phyloP scores from a whole-genome alignment of 2,888 invertebrate genomes.

The Hyles lineata region DNA sequence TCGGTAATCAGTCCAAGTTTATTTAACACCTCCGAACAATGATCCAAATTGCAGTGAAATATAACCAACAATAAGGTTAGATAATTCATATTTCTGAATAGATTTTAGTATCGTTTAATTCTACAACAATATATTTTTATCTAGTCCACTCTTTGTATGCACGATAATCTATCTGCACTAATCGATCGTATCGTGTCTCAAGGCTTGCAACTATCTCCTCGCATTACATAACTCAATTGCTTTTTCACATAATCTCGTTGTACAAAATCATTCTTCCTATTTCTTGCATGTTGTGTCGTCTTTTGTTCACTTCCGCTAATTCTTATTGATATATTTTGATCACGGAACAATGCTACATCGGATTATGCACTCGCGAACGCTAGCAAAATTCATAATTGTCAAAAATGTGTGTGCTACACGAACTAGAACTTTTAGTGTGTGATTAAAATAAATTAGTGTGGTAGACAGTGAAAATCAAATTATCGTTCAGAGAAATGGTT shows the following conservation, averaged over 20 bases:
- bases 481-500: not conserved
- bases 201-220: slow-evolving; percentile 69
- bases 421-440: not conserved
- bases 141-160: slow-evolving; percentile 49
- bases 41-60: too few species aligned
- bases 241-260: slow-evolving; percentile 72
- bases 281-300: slow-evolving; percentile 56
- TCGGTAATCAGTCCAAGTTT: too few species aligned
- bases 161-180: slow-evolving; percentile 41
- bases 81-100: not conserved
- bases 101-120: not conserved
- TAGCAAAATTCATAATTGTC: slow-evolving; percentile 1
- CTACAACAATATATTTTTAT: slow-evolving; percentile 2
- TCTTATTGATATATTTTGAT: slow-evolving; percentile 33
- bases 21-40: too few species aligned
- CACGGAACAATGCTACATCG: slow-evolving; percentile 36
- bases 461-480: not conserved
- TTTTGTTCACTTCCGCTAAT: slow-evolving; percentile 37
- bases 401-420: not conserved
- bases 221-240: slow-evolving; percentile 76
- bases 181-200: slow-evolving; percentile 59
- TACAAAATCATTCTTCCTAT: slow-evolving; percentile 66
- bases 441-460: not conserved
- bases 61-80: not conserved
- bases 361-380: not conserved